Conservation (phyloP, 2,888 invertebrate species). For the Synergus gifuensis region DNA sequence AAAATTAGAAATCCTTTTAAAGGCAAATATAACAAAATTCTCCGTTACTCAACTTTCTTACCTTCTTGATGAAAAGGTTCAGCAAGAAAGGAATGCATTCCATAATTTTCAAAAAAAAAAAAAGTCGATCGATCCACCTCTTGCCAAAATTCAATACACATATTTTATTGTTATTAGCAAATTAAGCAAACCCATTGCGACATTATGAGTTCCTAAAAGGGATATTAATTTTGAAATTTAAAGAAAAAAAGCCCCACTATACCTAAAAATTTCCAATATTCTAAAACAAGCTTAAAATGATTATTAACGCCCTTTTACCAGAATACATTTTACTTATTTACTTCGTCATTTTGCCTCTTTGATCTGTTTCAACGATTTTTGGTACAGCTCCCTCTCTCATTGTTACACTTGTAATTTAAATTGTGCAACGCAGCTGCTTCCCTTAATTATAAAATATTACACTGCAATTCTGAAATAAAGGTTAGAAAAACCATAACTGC, state of each 20-base stretch:
- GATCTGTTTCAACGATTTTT: constrained; percentile 35
- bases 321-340: constrained; percentile 26
- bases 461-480: constrained; percentile 35
- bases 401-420: constrained; percentile 25
- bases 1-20: neutral
- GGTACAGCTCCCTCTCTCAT: constrained; percentile 37
- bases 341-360: constrained; percentile 34
- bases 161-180: constrained; percentile 20
- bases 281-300: neutral
- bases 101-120: neutral
- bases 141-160: constrained; percentile 14
- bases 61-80: neutral
- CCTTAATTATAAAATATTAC: constrained; percentile 22
- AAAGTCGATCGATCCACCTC: neutral
- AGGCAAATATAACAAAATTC: neutral
- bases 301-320: constrained; percentile 2
- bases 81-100: constrained; percentile 21
- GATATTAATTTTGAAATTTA: neutral
- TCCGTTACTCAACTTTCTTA: constrained; percentile 4
- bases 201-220: neutral
- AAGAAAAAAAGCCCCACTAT: constrained; percentile 15
- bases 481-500: constrained; percentile 12
- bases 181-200: constrained; percentile 25
- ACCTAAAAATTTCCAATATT: neutral
- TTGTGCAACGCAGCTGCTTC: constrained; percentile 15